A percentile compares a stretch with the other conserved stretches of the same genome.
These are phyloP conservation scores for Psammodynastes pulverulentus DNA, from an alignment of 2,113 vertebrate species.

Conservation along the genomic window DNA sequence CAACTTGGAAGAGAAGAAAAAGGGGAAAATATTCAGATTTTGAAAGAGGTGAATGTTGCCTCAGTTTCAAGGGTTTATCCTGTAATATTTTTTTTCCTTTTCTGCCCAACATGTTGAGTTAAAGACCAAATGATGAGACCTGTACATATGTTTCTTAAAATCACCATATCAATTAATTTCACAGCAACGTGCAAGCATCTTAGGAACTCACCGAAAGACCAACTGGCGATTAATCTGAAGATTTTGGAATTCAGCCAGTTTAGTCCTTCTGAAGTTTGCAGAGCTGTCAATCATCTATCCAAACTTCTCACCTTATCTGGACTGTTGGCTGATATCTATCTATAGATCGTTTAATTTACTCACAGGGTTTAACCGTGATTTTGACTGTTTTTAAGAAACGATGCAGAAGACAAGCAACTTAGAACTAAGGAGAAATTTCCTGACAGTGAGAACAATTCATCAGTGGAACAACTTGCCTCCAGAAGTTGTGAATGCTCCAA, in stretches of 20 bases:
- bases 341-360: neutral
- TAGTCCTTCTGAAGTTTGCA: neutral
- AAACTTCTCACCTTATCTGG: neutral
- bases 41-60: slow-evolving; percentile 44
- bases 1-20: slow-evolving; percentile 30
- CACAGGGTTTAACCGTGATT: neutral
- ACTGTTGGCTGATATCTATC: neutral
- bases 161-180: slow-evolving; percentile 47
- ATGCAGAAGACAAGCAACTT: neutral
- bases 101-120: neutral
- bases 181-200: slow-evolving; percentile 36
- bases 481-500: too few species aligned
- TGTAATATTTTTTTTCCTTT: neutral
- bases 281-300: neutral
- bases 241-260: neutral
- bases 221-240: neutral
- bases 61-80: neutral
- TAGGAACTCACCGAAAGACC: neutral
- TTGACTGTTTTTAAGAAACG: neutral
- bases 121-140: neutral
- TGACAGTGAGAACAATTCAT: too few species aligned
- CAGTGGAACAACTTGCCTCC: too few species aligned
- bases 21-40: slow-evolving; percentile 27
- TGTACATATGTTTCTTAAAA: slow-evolving; percentile 4
- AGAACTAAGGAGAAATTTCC: too few species aligned